phyloP scores from a whole-genome alignment of 2,888 invertebrate genomes.

The Timema podura region DNA sequence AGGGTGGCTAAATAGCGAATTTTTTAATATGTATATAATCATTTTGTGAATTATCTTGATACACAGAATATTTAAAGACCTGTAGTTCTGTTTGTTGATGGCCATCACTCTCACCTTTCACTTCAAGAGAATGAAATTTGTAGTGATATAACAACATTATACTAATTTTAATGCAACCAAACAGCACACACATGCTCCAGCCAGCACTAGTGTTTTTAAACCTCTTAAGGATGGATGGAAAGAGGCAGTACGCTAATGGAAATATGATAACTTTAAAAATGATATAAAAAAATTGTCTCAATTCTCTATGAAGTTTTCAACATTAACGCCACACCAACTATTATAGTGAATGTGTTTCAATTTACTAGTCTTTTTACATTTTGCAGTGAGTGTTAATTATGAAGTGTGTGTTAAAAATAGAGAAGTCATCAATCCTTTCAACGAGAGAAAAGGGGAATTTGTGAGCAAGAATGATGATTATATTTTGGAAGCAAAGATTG shows the following conservation, averaged over 20 bases:
- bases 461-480: neutral
- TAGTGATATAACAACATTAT: too few relatives aligned
- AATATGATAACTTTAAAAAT: neutral
- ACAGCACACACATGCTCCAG: constrained; percentile 3
- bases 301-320: constrained; percentile 10
- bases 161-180: neutral
- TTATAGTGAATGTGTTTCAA: neutral
- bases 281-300: neutral
- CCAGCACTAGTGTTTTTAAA: constrained; percentile 2
- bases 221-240: constrained; percentile 7
- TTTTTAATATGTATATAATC: constrained; percentile 7
- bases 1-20: constrained; percentile 6
- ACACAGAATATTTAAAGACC: constrained; percentile 1
- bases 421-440: constrained; percentile 1
- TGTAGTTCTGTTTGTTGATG: constrained; percentile 2
- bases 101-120: neutral
- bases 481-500: neutral
- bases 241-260: neutral
- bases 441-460: neutral
- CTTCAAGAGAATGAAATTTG: too few relatives aligned
- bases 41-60: constrained; percentile 1
- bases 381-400: neutral
- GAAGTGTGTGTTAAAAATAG: neutral
- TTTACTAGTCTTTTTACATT: neutral
- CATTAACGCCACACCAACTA: neutral